These are phyloP conservation scores for Ciconia stormi DNA, from an alignment of 2,113 vertebrate species.

Conservation along the genomic window DNA sequence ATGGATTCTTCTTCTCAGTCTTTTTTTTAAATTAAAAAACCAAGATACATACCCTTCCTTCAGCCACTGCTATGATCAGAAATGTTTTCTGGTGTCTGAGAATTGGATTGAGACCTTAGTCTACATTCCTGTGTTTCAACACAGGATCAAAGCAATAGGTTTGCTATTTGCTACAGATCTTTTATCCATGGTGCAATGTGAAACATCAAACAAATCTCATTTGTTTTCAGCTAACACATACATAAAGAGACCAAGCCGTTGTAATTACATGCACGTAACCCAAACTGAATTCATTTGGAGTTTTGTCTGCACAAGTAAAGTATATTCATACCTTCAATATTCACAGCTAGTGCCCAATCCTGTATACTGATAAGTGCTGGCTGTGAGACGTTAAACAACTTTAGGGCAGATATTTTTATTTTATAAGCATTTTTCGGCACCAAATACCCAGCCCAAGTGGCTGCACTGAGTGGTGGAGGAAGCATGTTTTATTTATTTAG, in stretches of 20 bases:
- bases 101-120: neutral
- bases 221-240: conserved; percentile 14
- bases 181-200: neutral
- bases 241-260: neutral
- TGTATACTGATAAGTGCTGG: neutral
- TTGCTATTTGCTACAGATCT: neutral
- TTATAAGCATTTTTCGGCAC: neutral
- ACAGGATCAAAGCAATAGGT: neutral
- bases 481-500: neutral
- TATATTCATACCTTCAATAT: neutral
- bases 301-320: neutral
- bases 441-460: neutral
- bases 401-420: neutral
- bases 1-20: neutral
- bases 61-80: neutral
- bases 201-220: conserved; percentile 43
- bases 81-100: neutral
- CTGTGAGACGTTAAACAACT: neutral
- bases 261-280: neutral
- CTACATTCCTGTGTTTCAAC: neutral
- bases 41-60: neutral
- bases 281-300: neutral
- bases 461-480: neutral
- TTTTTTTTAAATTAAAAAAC: neutral
- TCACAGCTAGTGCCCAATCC: neutral